Base-by-base conservation (phyloP, 2,113 vertebrate genomes). In the Bubo scandiacus region DNA sequence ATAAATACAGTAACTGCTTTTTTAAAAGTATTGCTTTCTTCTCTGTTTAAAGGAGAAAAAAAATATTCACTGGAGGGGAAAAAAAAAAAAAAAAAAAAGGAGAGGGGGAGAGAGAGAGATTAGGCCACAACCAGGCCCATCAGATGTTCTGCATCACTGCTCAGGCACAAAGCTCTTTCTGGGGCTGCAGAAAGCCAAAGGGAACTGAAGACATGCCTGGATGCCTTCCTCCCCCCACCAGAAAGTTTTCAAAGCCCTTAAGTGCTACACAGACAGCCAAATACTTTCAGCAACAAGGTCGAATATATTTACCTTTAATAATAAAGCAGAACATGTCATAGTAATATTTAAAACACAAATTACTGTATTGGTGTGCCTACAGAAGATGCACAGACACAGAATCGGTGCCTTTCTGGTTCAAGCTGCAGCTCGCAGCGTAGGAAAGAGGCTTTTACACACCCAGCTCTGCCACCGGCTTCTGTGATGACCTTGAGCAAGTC, bases 111-210 rank as follows among this genome's bases (percentile, higher is more conserved):
- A 38, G 22, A 15, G n/a, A 15, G 43, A 84, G 93, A 93, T 94
- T 78, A 95, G 78, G 87, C 58, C 88, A 88, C 74, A 89, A 49
- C 3, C 78, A 77, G 75, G 81, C 92, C 93, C 93, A 92, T 89
- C 66, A 94, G 94, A 94, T 95, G 95, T 96, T 97, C 95, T 95
- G 96, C 96, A 94, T 95, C 94, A 92, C 85, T 90, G 95, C 92
- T 72, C 95, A 94, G 86, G 63, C 94, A 97, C 94, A 97, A 97
- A 96, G 94, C 91, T 88, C 88, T 61, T 91, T 88, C 97, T 94
- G 86, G 88, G 93, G 70, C 83, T 96, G 88, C 72, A 87, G 93
- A 94, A 94, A 95, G 91, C 88, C 83, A 77, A 94, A 88, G 92
- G 81, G 96, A 94, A 63, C 70, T 52, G 85, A 93, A 93, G 96